Evolutionary conservation across 1,140 invertebrate genomes (phyloP).

Genomic region (Reticulitermes speratus): DNA sequence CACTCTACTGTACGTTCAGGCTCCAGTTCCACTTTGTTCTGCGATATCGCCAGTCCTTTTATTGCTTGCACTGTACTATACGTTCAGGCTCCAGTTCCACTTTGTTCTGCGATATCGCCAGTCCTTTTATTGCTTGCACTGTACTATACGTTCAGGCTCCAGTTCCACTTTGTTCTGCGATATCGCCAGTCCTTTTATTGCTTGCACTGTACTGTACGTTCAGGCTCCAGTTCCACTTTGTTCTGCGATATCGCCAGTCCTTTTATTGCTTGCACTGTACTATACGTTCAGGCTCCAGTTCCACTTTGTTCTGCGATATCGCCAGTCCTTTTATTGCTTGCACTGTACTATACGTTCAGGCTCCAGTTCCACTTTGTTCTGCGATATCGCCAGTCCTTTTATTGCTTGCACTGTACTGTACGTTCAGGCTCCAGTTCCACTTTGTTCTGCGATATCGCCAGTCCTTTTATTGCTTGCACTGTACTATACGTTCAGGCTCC

Average conservation of each 20-base stretch:
- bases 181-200: too few relatives aligned
- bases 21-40: not conserved
- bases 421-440: not conserved
- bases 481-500: not conserved
- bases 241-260: too few relatives aligned
- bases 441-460: too few relatives aligned
- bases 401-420: too few relatives aligned
- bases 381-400: too few relatives aligned
- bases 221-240: not conserved
- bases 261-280: too few relatives aligned
- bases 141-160: not conserved
- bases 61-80: too few relatives aligned
- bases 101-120: too few relatives aligned
- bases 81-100: not conserved
- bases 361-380: not conserved
- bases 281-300: not conserved
- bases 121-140: too few relatives aligned
- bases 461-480: too few relatives aligned
- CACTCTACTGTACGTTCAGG: not conserved
- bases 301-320: not conserved
- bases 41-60: too few relatives aligned
- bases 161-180: not conserved
- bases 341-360: not conserved
- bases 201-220: not conserved
- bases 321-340: too few relatives aligned